Conservation (phyloP, 35 echinoderm and acorn worm genomes). For the Stichopus chloronotus region DNA sequence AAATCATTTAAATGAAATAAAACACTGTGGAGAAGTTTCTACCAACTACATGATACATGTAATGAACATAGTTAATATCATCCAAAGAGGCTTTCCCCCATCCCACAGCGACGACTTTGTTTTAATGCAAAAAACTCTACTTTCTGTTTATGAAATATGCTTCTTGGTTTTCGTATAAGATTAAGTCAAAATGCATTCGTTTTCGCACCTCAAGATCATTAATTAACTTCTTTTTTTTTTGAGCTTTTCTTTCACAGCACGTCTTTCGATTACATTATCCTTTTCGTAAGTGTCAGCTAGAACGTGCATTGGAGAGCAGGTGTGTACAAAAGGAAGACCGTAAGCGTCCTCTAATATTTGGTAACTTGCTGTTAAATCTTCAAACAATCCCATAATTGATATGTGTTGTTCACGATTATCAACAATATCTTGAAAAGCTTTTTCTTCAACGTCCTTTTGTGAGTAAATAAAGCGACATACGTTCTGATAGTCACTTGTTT, state of each 20-base stretch:
- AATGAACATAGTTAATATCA: background rate
- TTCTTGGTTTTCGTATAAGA: slow-evolving; percentile 13
- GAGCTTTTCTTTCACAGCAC: background rate
- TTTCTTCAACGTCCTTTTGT: background rate
- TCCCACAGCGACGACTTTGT: too few species aligned
- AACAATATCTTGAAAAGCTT: background rate
- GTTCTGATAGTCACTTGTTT: background rate
- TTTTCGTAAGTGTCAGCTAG: background rate
- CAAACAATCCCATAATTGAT: slow-evolving; percentile 1
- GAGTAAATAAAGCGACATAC: background rate
- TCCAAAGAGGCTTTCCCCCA: too few species aligned
- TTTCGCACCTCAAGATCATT: background rate
- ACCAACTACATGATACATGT: too few species aligned
- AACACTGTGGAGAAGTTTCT: too few species aligned
- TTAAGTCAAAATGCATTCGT: background rate
- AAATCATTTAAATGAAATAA: too few species aligned
- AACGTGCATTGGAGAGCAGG: background rate
- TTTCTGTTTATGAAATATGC: background rate
- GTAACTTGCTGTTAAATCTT: background rate
- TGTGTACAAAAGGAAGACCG: slow-evolving; percentile 8
- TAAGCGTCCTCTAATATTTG: background rate
- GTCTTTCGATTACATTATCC: background rate
- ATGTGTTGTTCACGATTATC: slow-evolving; percentile 34
- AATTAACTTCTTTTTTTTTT: background rate
- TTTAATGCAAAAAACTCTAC: background rate